These are phyloP conservation scores for Syndactyla subalaris DNA, from an alignment of 2,797 vertebrate genomes.

Conservation along the genomic window DNA sequence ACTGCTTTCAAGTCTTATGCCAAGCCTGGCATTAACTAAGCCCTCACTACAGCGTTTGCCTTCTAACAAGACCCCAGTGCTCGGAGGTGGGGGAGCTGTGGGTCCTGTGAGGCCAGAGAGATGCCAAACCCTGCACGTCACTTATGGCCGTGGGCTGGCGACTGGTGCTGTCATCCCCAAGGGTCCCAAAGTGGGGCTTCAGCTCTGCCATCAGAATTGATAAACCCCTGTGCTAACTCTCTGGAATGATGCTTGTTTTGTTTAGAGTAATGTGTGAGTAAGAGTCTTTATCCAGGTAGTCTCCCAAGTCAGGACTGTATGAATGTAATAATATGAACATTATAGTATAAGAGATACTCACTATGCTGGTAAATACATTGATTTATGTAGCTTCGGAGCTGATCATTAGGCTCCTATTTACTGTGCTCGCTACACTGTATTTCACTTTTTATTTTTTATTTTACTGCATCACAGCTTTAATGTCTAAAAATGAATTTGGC, in stretches of 20 bases:
- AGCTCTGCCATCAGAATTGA: neutral
- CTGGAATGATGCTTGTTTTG: neutral
- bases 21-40: neutral
- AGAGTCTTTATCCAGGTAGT: neutral
- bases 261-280: neutral
- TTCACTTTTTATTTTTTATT: neutral
- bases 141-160: neutral
- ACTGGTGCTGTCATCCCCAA: neutral
- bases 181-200: neutral
- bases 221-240: neutral
- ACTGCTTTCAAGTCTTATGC: neutral
- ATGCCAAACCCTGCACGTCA: neutral
- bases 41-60: neutral
- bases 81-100: neutral
- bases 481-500: neutral
- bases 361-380: neutral
- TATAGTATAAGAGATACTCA: neutral
- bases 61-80: neutral
- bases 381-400: neutral
- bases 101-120: rapidly evolving
- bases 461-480: neutral
- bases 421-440: neutral
- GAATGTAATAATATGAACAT: neutral
- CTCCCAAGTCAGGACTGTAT: neutral
- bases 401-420: neutral